These are phyloP conservation scores for Frieseomelitta varia DNA, from an alignment of 1,140 invertebrate genomes.

Conservation along the genomic window DNA sequence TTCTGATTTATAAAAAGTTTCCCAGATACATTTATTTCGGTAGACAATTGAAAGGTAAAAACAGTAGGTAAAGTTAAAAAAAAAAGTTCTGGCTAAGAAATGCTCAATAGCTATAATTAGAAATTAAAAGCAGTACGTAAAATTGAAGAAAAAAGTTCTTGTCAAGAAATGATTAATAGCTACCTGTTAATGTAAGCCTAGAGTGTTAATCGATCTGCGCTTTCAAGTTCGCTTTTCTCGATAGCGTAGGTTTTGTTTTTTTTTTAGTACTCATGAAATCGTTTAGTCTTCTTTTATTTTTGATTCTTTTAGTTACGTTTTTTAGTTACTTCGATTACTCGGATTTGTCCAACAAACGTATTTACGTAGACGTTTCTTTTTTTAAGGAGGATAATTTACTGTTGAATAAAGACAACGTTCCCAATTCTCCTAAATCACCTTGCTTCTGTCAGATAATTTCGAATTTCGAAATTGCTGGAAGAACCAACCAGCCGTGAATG, in stretches of 20 bases:
- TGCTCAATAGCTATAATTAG: no score
- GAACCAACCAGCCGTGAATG: background rate
- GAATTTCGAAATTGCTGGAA: background rate
- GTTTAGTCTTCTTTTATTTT: no score
- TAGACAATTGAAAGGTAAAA: background rate
- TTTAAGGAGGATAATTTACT: no score
- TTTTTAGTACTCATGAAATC: no score
- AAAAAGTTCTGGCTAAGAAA: background rate
- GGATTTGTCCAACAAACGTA: no score
- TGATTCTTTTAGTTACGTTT: no score
- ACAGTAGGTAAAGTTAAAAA: no score
- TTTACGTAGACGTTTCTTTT: no score
- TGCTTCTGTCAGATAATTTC: no score
- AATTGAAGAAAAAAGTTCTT: background rate
- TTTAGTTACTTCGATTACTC: no score
- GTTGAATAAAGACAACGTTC: no score
- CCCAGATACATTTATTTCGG: background rate
- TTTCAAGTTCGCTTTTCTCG: background rate
- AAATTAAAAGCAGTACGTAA: background rate
- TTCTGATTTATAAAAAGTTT: background rate
- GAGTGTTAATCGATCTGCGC: background rate
- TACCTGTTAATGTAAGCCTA: background rate
- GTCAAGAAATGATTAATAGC: background rate
- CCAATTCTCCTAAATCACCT: no score
- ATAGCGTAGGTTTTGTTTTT: background rate